A percentile compares a stretch with the other conserved stretches of the same genome.
Conservation (phyloP, 2,797 vertebrate species). For the Sebastes minor region DNA sequence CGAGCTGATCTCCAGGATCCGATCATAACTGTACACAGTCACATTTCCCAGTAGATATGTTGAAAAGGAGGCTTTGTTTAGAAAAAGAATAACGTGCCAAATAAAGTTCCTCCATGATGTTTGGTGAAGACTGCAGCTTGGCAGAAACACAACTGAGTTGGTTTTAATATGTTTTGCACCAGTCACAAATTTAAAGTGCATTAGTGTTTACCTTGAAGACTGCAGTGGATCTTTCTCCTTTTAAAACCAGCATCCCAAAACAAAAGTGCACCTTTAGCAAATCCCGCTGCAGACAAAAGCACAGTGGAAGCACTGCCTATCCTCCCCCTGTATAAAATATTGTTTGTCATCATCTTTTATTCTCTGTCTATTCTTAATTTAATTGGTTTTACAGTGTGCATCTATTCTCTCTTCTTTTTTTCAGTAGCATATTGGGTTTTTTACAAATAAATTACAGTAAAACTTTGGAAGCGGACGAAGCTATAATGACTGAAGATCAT, state of each 20-base stretch:
- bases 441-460: neutral
- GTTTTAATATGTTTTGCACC: conserved; percentile 19
- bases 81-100: neutral
- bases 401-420: neutral
- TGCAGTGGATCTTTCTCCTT: conserved; percentile 19
- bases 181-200: conserved; percentile 17
- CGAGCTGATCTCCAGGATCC: neutral
- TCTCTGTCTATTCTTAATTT: neutral
- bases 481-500: neutral
- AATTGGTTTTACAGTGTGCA: neutral
- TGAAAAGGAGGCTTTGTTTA: neutral
- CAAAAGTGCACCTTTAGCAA: conserved; percentile 43
- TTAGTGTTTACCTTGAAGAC: conserved; percentile 33
- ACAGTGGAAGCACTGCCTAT: neutral
- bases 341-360: conserved; percentile 20
- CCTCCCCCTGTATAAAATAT: neutral
- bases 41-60: neutral
- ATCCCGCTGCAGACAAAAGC: conserved; percentile 27
- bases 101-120: neutral
- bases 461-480: neutral
- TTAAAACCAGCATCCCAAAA: conserved; percentile 8
- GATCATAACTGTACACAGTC: neutral
- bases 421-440: neutral
- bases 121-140: conserved; percentile 3
- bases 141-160: neutral